Conservation (phyloP, 2,113 vertebrate species). For the Oostethus manadensis region DNA sequence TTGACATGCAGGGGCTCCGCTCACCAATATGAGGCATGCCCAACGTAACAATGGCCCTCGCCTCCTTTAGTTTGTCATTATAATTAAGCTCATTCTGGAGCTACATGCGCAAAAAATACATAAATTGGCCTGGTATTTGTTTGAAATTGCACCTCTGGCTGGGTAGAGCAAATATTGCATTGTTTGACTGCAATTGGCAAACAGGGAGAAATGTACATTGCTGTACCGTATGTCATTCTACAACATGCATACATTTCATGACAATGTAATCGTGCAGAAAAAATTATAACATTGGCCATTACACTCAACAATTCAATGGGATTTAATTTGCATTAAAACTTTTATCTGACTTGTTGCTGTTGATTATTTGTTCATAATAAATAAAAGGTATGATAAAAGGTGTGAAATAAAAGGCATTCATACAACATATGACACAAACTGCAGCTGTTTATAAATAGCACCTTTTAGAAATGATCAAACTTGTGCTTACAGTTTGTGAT, state of each 20-base stretch:
- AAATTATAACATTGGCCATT: neutral
- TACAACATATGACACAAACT: neutral
- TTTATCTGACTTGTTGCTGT: too few species aligned
- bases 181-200: neutral
- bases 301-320: neutral
- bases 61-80: slow-evolving; percentile 75
- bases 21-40: slow-evolving; percentile 75
- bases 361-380: neutral
- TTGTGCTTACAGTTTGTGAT: too few species aligned
- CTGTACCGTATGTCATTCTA: too few species aligned
- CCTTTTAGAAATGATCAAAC: too few species aligned
- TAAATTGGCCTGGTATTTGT: neutral
- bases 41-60: slow-evolving; percentile 75
- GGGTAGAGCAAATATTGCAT: neutral
- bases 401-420: neutral
- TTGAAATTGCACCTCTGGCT: neutral
- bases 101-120: slow-evolving; percentile 32
- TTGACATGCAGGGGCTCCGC: slow-evolving; percentile 81
- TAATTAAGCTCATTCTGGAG: slow-evolving; percentile 43
- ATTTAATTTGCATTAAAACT: too few species aligned
- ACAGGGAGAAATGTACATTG: neutral
- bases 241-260: too few species aligned
- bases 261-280: neutral
- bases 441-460: too few species aligned
- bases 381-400: neutral